These are phyloP conservation scores for Pseudococcus longispinus DNA, from an alignment of 2,888 invertebrate species.

Conservation along the genomic window DNA sequence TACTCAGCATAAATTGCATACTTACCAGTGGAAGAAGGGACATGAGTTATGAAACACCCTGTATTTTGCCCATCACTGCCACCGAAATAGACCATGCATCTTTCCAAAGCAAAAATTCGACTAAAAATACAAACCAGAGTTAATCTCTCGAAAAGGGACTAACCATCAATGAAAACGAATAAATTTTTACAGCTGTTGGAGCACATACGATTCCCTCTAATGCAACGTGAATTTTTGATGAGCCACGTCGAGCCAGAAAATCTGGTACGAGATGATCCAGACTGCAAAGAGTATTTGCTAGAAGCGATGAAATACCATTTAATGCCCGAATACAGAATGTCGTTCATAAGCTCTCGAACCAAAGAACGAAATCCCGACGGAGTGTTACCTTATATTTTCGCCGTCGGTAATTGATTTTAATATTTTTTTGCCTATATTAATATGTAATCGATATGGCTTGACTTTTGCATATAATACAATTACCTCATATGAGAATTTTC, in stretches of 20 bases:
- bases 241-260: slow-evolving; percentile 72
- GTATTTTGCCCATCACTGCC: too few relatives aligned
- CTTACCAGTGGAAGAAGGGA: too few relatives aligned
- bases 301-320: slow-evolving; percentile 77
- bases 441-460: neutral
- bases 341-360: slow-evolving; percentile 70
- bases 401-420: slow-evolving; percentile 63
- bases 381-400: slow-evolving; percentile 72
- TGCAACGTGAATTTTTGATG: slow-evolving; percentile 73
- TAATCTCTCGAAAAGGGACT: too few relatives aligned
- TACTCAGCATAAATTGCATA: too few relatives aligned
- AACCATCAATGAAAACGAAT: neutral
- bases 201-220: slow-evolving; percentile 71
- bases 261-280: slow-evolving; percentile 70
- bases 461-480: neutral
- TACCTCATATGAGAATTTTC: neutral
- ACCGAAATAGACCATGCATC: too few relatives aligned
- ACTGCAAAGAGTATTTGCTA: slow-evolving; percentile 71
- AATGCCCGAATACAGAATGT: slow-evolving; percentile 72
- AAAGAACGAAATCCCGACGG: slow-evolving; percentile 72
- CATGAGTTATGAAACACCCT: too few relatives aligned
- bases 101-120: too few relatives aligned
- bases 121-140: too few relatives aligned
- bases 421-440: neutral
- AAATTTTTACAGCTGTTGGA: slow-evolving; percentile 67